Conservation (phyloP, 2,888 invertebrate genomes). For the Mythimna pallens region DNA sequence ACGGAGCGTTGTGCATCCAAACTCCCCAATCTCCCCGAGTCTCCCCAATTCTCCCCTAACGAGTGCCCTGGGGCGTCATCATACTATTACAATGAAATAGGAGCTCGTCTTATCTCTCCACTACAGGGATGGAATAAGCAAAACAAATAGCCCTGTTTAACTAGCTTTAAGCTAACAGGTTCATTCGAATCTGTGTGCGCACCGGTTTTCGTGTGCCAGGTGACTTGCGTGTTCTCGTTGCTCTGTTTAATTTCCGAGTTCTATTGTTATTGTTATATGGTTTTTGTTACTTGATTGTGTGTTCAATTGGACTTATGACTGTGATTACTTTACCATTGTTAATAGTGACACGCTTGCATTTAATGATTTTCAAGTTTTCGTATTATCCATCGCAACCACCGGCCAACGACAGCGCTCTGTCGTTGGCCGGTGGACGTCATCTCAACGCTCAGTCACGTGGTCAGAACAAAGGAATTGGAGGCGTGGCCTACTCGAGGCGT, state of each 20-base stretch:
- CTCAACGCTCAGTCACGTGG: too few species aligned
- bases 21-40: constrained; percentile 59
- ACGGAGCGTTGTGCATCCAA: constrained; percentile 58
- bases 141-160: constrained; percentile 78
- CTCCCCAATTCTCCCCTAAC: constrained; percentile 59
- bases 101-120: constrained; percentile 76
- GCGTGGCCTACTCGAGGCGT: too few species aligned
- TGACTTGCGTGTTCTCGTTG: constrained; percentile 24
- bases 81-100: constrained; percentile 86
- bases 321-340: background rate
- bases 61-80: constrained; percentile 78
- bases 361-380: too few species aligned
- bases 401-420: too few species aligned
- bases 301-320: background rate
- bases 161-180: constrained; percentile 36
- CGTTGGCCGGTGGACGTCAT: too few species aligned
- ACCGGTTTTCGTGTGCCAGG: constrained; percentile 22
- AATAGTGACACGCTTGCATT: background rate
- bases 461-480: too few species aligned
- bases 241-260: constrained; percentile 30
- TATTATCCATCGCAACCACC: too few species aligned
- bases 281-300: constrained; percentile 5
- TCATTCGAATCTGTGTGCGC: constrained; percentile 29
- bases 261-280: constrained; percentile 21
- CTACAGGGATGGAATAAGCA: constrained; percentile 78